Evolutionary conservation across 2,797 vertebrate species (phyloP), one percentile per base, ranked within the genome.

Genomic region (Mallotus villosus): DNA sequence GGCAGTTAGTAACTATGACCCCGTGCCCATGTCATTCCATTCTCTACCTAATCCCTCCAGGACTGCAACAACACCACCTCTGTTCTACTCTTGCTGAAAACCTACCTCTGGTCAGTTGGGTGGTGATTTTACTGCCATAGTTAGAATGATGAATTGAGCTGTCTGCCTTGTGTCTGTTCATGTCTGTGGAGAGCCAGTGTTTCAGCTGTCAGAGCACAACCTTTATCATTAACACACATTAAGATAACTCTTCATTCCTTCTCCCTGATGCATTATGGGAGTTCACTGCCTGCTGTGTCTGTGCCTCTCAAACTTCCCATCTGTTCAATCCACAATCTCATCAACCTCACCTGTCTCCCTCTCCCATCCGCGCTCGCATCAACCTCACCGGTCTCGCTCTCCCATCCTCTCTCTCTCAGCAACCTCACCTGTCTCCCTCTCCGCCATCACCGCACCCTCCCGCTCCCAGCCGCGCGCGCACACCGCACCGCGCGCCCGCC

Each of bases 31-130:
- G 27, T 61, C 22, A 66, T 49, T 49, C 64, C 64, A 78, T 60
- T 84, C 63, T 82, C 68, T 74, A 49, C 22, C 68, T 84, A 79
- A 86, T 86, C 82, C 84, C 63, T 32, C 76, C 72, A 74, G 58
- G 6, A 65, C 55, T 57, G 57, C 58, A 76, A 79, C 76, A 81
- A 16, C 32, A 41, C 27, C 67, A 58, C 8, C 81, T 74, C 75
- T 87, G 86, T 84, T 82, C 67, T 58, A 73, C 69, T 77, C 78
- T 27, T 60, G 49, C 63, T 65, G 24, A 14, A 60, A 49, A 12
- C 37, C 37, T 41, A 67, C 32, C 62, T 22, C 34, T 64, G 63
- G 32, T 22, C 34, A 41, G 14, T 46, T 41, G n/a, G n/a, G 37
- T 21, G 32, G 37, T 64, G 9, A 4, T 22, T 8, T 64, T 41